These are phyloP conservation scores for Pachyrhynchus sulphureomaculatus DNA, from an alignment of 1,140 invertebrate genomes.

Conservation along the genomic window DNA sequence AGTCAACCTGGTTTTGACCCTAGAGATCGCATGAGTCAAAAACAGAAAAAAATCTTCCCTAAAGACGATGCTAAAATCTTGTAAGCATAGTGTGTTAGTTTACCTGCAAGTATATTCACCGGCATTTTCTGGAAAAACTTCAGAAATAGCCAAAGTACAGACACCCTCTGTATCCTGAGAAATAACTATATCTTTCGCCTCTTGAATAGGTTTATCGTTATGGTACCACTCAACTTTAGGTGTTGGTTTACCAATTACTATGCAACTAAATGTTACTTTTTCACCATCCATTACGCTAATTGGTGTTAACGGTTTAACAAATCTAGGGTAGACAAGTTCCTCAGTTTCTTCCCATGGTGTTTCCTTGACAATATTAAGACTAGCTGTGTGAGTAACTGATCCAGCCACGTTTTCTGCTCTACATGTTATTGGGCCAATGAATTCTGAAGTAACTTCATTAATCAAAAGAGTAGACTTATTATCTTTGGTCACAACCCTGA, in stretches of 20 bases:
- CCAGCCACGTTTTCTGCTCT: constrained; percentile 86
- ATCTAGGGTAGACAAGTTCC: constrained; percentile 71
- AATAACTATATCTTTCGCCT: constrained; percentile 78
- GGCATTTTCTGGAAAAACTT: constrained; percentile 93
- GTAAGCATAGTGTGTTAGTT: too few relatives aligned
- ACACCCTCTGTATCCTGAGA: constrained; percentile 74
- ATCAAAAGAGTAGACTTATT: constrained; percentile 83
- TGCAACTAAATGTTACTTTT: constrained; percentile 75
- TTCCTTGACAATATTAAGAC: constrained; percentile 66
- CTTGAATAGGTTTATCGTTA: constrained; percentile 68
- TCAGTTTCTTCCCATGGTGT: constrained; percentile 60
- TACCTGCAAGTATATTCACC: constrained; percentile 78
- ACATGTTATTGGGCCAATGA: constrained; percentile 79
- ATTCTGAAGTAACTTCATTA: constrained; percentile 70
- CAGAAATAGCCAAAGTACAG: constrained; percentile 81
- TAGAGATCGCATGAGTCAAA: too few relatives aligned
- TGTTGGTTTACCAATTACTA: constrained; percentile 76
- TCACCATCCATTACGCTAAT: constrained; percentile 91
- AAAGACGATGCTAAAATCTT: too few relatives aligned
- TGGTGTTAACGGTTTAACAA: constrained; percentile 69
- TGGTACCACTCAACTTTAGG: constrained; percentile 84
- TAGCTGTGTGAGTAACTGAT: constrained; percentile 80
- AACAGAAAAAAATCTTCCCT: too few relatives aligned
- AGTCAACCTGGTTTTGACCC: too few relatives aligned
- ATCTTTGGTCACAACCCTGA: constrained; percentile 70